Conservation (phyloP, 1,140 invertebrate species). For the Drosophila nikananu region DNA sequence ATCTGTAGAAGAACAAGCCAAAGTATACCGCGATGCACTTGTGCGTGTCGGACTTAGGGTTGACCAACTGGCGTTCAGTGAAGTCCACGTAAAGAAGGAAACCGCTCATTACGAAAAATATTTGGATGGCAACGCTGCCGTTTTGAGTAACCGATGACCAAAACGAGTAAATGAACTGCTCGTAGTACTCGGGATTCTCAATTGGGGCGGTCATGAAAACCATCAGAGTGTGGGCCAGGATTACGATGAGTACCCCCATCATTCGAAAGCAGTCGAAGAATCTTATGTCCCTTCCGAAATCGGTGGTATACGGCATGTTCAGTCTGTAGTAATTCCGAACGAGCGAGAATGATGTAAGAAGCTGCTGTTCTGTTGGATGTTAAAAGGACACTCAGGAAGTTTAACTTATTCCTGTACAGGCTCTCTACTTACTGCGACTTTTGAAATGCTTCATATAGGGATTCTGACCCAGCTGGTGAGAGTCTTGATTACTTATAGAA, state of each 20-base stretch:
- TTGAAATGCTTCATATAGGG: constrained; percentile 51
- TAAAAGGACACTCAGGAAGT: too few relatives aligned
- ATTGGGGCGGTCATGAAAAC: constrained; percentile 63
- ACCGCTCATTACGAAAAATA: constrained; percentile 87
- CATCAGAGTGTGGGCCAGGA: constrained; percentile 68
- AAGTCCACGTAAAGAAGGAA: constrained; percentile 87
- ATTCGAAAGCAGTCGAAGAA: constrained; percentile 74
- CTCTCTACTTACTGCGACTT: constrained; percentile 24
- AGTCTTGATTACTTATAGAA: constrained; percentile 27
- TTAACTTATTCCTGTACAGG: accelerated
- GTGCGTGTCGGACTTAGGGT: constrained; percentile 1
- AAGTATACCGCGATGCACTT: constrained; percentile 62
- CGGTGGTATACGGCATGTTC: constrained; percentile 19
- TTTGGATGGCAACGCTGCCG: constrained; percentile 86
- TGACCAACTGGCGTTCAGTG: constrained; percentile 60
- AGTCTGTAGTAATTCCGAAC: constrained; percentile 78
- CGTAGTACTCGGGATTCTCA: constrained; percentile 74
- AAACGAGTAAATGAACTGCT: constrained; percentile 59
- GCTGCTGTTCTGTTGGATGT: constrained; percentile 27
- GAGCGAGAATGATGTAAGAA: constrained; percentile 72
- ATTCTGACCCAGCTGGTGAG: background rate
- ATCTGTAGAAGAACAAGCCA: constrained; percentile 84
- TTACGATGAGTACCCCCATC: constrained; percentile 62
- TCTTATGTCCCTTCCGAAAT: constrained; percentile 53
- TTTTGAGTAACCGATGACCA: constrained; percentile 85